Conservation (phyloP, 2,113 vertebrate species). For the Amazona vittata region DNA sequence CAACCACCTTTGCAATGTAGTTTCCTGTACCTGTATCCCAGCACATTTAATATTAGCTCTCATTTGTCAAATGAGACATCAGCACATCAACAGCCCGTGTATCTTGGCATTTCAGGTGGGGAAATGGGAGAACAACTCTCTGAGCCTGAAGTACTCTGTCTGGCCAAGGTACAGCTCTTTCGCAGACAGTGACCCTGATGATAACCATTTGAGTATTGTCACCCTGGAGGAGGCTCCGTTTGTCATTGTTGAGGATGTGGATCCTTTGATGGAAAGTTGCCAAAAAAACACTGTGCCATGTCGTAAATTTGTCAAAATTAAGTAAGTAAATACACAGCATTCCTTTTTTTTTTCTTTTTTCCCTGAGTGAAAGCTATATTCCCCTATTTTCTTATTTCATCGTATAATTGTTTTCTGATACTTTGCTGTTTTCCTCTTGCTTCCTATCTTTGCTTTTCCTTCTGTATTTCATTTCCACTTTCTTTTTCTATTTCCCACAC, state of each 20-base stretch:
- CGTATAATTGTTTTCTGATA: background rate
- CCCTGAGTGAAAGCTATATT: background rate
- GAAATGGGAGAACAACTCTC: constrained; percentile 92
- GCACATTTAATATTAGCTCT: background rate
- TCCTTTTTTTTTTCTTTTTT: too few relatives aligned
- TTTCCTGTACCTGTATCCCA: background rate
- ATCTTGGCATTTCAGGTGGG: constrained; percentile 84
- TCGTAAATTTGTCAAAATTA: constrained; percentile 90
- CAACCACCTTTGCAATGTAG: background rate
- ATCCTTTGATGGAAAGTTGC: constrained; percentile 92
- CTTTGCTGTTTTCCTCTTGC: background rate
- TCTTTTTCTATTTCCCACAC: background rate
- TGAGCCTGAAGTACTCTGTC: constrained; percentile 92
- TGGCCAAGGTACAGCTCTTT: constrained; percentile 96
- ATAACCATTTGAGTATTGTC: constrained; percentile 96
- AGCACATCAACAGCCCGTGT: background rate
- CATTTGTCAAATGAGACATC: background rate
- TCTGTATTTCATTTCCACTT: background rate
- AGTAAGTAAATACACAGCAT: constrained; percentile 77
- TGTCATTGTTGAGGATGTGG: constrained; percentile 95
- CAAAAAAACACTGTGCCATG: constrained; percentile 96
- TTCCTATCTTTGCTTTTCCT: background rate
- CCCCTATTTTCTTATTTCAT: background rate
- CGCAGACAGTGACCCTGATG: constrained; percentile 88
- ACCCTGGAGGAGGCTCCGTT: constrained; percentile 98